Percentiles rank a stretch among this genome's conserved stretches.
These are phyloP conservation scores for Odocoileus hemionus DNA, from an alignment of 2,113 vertebrate genomes.

Conservation along the genomic window DNA sequence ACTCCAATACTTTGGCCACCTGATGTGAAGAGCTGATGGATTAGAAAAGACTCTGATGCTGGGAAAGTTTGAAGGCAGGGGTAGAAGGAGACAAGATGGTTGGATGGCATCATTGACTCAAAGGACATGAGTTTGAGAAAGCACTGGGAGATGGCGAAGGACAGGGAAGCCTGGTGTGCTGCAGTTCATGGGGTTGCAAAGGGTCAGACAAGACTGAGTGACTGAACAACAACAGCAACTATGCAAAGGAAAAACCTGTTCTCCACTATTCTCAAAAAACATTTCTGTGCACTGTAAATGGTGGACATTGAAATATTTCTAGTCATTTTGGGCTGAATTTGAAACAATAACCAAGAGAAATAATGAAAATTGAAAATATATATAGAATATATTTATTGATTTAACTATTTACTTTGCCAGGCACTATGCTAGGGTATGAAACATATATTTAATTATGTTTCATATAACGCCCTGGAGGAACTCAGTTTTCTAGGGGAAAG, in stretches of 20 bases:
- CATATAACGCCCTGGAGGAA: not conserved
- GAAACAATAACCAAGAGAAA: not conserved
- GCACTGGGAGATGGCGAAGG: not conserved
- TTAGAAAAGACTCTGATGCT: not conserved
- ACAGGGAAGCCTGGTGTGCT: accelerated
- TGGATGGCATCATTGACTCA: not conserved
- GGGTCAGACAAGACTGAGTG: not conserved
- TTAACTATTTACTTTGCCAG: not conserved
- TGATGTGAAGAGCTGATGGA: not conserved
- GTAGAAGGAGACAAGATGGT: not conserved
- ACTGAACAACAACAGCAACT: not conserved
- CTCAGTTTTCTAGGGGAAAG: not conserved
- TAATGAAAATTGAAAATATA: not conserved
- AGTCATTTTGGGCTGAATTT: slow-evolving; percentile 13
- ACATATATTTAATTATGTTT: not conserved
- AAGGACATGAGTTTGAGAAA: not conserved
- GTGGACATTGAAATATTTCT: not conserved
- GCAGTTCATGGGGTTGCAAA: not conserved
- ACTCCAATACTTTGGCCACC: not conserved
- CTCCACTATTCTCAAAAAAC: slow-evolving; percentile 31
- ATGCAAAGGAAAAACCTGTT: not conserved
- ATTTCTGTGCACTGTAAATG: slow-evolving; percentile 27
- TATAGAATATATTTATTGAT: not conserved
- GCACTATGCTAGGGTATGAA: not conserved
- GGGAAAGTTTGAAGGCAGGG: not conserved